Evolutionary conservation across 2,888 invertebrate species (phyloP).

Genomic region (Mythimna pallens): DNA sequence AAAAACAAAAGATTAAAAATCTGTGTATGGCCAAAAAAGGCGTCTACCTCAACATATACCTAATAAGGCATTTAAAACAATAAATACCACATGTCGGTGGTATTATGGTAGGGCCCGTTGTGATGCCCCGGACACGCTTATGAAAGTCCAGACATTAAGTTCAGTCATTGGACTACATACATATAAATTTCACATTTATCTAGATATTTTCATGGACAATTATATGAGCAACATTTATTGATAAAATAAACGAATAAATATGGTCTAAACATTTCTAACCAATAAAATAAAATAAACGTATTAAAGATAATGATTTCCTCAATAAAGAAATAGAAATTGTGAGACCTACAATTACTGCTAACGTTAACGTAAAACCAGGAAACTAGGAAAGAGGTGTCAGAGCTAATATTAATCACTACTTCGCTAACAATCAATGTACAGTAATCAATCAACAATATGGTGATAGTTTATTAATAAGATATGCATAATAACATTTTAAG

Average conservation of each 20-base stretch:
- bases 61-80: too few species aligned
- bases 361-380: constrained; percentile 33
- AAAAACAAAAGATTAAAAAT: too few species aligned
- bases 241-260: constrained; percentile 4
- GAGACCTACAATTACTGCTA: constrained; percentile 21
- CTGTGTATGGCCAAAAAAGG: too few species aligned
- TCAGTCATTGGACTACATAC: not conserved
- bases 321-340: constrained; percentile 48
- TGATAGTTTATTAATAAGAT: constrained; percentile 44
- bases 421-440: constrained; percentile 49
- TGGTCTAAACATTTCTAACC: not conserved
- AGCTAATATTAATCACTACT: constrained; percentile 47
- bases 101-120: too few species aligned
- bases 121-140: too few species aligned
- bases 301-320: constrained; percentile 45
- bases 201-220: not conserved
- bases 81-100: too few species aligned
- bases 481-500: constrained; percentile 59
- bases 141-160: too few species aligned
- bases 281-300: constrained; percentile 15
- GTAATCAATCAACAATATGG: constrained; percentile 53
- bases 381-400: constrained; percentile 44
- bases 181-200: not conserved
- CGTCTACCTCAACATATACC: too few species aligned
- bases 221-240: not conserved